Evolutionary conservation across 2,113 vertebrate genomes (phyloP).

Genomic region (Penelope pileata): DNA sequence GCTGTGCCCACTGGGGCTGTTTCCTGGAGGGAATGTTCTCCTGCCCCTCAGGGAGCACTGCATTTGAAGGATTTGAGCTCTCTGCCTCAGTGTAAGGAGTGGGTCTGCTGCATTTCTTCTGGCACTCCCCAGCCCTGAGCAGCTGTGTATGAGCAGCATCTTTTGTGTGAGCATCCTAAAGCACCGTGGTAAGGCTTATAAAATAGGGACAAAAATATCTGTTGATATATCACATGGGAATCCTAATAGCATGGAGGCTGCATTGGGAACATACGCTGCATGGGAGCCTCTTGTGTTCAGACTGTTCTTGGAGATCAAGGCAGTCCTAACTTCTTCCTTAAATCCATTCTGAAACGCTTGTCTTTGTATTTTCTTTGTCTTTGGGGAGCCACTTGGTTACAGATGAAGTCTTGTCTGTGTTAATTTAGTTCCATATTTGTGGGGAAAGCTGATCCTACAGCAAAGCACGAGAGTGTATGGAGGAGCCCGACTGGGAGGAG

Average conservation of each 20-base stretch:
- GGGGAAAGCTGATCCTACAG: neutral
- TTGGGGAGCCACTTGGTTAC: neutral
- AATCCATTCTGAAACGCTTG: neutral
- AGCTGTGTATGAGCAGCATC: neutral
- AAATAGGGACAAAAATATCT: neutral
- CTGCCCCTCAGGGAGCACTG: neutral
- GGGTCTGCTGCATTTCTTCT: neutral
- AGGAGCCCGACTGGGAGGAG: neutral
- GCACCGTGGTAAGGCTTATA: neutral
- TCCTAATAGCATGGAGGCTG: neutral
- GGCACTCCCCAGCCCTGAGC: neutral
- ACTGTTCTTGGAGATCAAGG: neutral
- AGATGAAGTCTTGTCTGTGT: neutral
- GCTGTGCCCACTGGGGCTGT: neutral
- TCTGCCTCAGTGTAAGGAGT: fast-evolving
- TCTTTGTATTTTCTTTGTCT: neutral
- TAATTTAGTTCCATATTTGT: neutral
- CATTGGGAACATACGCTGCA: neutral
- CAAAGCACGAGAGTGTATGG: fast-evolving
- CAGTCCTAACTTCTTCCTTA: neutral
- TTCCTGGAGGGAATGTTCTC: neutral
- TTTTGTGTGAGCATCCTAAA: neutral
- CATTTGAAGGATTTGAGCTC: neutral
- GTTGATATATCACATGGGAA: neutral
- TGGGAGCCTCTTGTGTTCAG: neutral